phyloP scores from a whole-genome alignment of 2,888 invertebrate genomes.

The Oscheius myriophilus region DNA sequence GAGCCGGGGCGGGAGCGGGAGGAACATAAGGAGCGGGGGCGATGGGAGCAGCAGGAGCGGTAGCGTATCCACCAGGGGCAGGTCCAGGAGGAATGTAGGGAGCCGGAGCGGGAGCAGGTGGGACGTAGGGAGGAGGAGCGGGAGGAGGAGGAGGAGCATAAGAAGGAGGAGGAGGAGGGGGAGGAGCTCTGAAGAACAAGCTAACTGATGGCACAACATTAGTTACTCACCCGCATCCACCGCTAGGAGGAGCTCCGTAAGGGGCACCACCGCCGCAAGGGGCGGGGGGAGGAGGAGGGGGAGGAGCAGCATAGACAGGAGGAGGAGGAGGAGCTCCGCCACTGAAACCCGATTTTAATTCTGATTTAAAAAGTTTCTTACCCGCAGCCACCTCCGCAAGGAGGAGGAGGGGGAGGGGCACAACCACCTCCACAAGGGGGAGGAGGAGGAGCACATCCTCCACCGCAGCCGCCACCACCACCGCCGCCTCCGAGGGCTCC shows the following conservation, averaged over 20 bases:
- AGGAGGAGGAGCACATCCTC: slow-evolving; percentile 14
- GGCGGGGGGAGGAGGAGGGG: slow-evolving; percentile 3
- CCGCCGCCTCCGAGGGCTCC: not conserved
- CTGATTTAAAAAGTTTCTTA: too few relatives aligned
- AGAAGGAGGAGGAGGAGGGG: slow-evolving; percentile 17
- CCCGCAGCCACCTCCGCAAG: not conserved
- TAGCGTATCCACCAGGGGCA: too few relatives aligned
- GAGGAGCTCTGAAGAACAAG: slow-evolving; percentile 1
- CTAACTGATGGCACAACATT: too few relatives aligned
- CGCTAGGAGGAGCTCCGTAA: slow-evolving; percentile 2
- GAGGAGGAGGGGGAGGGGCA: slow-evolving; percentile 7
- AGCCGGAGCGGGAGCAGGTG: too few relatives aligned
- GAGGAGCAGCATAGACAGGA: not conserved
- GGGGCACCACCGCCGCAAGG: not conserved
- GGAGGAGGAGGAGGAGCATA: slow-evolving; percentile 14
- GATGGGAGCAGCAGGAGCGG: too few relatives aligned
- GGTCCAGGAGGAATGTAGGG: too few relatives aligned
- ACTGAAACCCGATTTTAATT: not conserved
- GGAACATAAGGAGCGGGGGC: too few relatives aligned
- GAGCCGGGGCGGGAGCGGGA: not conserved
- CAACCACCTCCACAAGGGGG: not conserved
- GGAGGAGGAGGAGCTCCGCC: slow-evolving; percentile 14
- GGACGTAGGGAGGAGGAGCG: too few relatives aligned
- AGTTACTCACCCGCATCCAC: not conserved
- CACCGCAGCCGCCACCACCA: not conserved